Evolutionary conservation across 1,140 invertebrate genomes (phyloP).

Genomic region (Drosophila nannoptera): DNA sequence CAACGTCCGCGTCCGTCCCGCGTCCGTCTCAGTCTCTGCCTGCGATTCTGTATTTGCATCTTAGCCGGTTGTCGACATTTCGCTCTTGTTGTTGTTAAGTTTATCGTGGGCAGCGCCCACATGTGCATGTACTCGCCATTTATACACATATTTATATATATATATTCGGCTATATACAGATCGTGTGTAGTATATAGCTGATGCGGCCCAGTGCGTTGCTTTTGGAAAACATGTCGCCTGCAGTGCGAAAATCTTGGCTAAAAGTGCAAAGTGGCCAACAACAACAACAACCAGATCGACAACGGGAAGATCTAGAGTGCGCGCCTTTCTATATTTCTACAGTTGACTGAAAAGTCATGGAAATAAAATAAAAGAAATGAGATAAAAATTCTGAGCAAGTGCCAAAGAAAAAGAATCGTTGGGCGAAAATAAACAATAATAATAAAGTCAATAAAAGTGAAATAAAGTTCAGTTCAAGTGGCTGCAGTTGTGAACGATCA

Average conservation of each 20-base stretch:
- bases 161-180: slow-evolving; percentile 8
- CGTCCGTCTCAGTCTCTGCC: neutral
- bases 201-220: slow-evolving; percentile 59
- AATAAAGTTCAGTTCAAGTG: slow-evolving; percentile 36
- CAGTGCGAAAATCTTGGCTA: slow-evolving; percentile 56
- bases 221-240: slow-evolving; percentile 74
- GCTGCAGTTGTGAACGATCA: slow-evolving; percentile 5
- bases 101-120: slow-evolving; percentile 30
- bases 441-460: slow-evolving; percentile 16
- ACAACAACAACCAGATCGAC: slow-evolving; percentile 22
- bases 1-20: neutral
- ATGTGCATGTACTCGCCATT: slow-evolving; percentile 6
- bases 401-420: slow-evolving; percentile 21
- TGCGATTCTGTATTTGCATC: slow-evolving; percentile 18
- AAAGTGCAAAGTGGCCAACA: slow-evolving; percentile 30
- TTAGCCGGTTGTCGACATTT: slow-evolving; percentile 32
- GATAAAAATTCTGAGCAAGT: slow-evolving; percentile 27
- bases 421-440: slow-evolving; percentile 4
- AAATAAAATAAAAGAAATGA: slow-evolving; percentile 18
- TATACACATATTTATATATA: slow-evolving; percentile 13
- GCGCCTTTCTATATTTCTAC: slow-evolving; percentile 9
- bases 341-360: slow-evolving; percentile 39
- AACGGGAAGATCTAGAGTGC: slow-evolving; percentile 14
- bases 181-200: slow-evolving; percentile 38
- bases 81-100: neutral